These are phyloP conservation scores for Aplidium turbinatum DNA, from an alignment of 23 tunicate genomes.

Conservation along the genomic window DNA sequence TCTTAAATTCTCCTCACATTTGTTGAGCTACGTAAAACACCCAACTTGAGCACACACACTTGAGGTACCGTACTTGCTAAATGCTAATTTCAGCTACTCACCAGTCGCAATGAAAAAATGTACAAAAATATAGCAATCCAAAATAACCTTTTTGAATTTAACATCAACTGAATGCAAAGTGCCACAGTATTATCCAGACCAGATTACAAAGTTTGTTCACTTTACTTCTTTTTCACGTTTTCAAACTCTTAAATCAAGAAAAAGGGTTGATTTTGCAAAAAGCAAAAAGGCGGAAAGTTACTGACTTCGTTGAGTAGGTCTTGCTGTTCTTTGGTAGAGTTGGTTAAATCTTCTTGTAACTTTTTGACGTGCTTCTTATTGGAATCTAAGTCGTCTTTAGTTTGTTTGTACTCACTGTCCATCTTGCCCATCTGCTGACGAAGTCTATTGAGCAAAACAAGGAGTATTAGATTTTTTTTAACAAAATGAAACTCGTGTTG, in stretches of 20 bases:
- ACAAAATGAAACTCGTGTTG: background rate
- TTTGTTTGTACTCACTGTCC: slow-evolving; percentile 36
- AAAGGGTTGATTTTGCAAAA: no score
- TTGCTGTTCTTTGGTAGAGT: slow-evolving; percentile 65
- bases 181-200: no score
- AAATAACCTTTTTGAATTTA: no score
- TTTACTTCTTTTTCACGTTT: no score
- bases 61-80: no score
- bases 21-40: slow-evolving; percentile 50
- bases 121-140: no score
- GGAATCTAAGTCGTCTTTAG: slow-evolving; percentile 41
- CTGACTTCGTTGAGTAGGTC: slow-evolving; percentile 60
- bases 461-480: background rate
- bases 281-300: background rate
- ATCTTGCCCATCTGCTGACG: slow-evolving; percentile 38
- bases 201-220: no score
- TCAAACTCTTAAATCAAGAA: no score
- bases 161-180: no score
- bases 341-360: slow-evolving; percentile 51
- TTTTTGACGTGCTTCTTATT: slow-evolving; percentile 42
- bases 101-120: no score
- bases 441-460: slow-evolving; percentile 4
- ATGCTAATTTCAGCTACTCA: no score
- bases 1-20: slow-evolving; percentile 69
- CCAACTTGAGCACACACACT: no score